These are phyloP conservation scores for Ianthella basta DNA, from an alignment of 37 sponge, comb jelly and placozoan genomes.

Conservation along the genomic window DNA sequence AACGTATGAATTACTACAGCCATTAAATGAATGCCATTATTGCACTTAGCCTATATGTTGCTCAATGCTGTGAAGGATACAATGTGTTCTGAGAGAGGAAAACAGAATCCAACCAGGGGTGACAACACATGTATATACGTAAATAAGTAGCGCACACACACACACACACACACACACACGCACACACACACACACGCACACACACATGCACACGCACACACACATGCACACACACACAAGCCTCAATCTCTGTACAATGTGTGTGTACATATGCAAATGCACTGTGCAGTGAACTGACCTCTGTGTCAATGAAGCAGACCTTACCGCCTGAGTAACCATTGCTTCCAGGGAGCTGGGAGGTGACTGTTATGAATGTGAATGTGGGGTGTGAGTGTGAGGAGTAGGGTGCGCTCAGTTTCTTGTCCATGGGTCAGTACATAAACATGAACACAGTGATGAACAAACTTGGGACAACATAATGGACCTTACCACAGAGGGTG, in stretches of 20 bases:
- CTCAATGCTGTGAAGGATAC: slow-evolving; percentile 47
- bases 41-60: too few species aligned
- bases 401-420: too few species aligned
- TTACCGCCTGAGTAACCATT: slow-evolving; percentile 96
- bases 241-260: too few species aligned
- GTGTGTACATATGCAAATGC: too few species aligned
- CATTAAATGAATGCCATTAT: neutral
- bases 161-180: slow-evolving; percentile 9
- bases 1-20: neutral
- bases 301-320: slow-evolving; percentile 97
- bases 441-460: too few species aligned
- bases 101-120: neutral
- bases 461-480: too few species aligned
- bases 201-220: neutral
- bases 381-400: neutral
- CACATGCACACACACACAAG: too few species aligned
- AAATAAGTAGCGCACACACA: neutral
- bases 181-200: neutral
- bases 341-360: slow-evolving; percentile 93
- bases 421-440: too few species aligned
- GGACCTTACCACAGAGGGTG: slow-evolving; percentile 90
- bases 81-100: slow-evolving; percentile 60
- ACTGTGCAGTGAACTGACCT: slow-evolving; percentile 46
- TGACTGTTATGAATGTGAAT: slow-evolving; percentile 40
- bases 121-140: neutral